These are phyloP conservation scores for Dreissena rostriformis DNA, from an alignment of 1,140 invertebrate genomes.

Conservation along the genomic window DNA sequence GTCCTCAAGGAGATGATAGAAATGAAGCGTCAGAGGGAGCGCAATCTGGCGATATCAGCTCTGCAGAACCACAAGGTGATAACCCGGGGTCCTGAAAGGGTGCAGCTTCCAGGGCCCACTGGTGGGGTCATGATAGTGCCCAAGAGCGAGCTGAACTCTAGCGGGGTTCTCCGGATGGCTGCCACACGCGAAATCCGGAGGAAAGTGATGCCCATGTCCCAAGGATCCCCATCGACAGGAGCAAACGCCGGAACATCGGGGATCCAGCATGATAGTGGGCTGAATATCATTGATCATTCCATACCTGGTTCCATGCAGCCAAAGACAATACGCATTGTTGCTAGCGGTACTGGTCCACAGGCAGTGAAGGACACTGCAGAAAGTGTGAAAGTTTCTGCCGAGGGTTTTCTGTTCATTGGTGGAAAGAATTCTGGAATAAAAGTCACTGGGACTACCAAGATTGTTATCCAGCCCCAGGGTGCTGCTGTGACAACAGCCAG, in stretches of 20 bases:
- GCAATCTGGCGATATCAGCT: conserved; percentile 32
- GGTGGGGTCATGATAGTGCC: conserved; percentile 54
- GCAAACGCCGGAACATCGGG: neutral
- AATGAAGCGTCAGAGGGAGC: conserved; percentile 48
- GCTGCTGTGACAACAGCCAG: conserved; percentile 2
- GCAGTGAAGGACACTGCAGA: conserved; percentile 41
- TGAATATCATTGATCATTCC: conserved; percentile 38
- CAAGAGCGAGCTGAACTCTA: conserved; percentile 35
- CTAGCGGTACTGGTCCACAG: conserved; percentile 12
- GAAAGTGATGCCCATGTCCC: conserved; percentile 18
- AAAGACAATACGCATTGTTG: conserved; percentile 50
- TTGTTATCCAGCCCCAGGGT: conserved; percentile 47
- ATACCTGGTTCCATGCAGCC: conserved; percentile 12
- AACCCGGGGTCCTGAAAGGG: conserved; percentile 43
- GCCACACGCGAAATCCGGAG: conserved; percentile 46
- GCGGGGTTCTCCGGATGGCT: conserved; percentile 43
- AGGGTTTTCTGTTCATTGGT: conserved; percentile 50
- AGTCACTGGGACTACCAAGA: conserved; percentile 52
- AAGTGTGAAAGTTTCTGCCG: conserved; percentile 47
- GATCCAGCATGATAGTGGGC: neutral
- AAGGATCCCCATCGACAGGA: neutral
- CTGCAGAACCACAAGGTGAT: conserved; percentile 45
- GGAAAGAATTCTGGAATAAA: conserved; percentile 52
- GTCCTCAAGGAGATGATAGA: conserved; percentile 49
- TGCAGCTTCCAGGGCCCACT: conserved; percentile 12